Evolutionary conservation across 1,140 invertebrate genomes (phyloP).

Genomic region (Lepidotrigona ventralis): DNA sequence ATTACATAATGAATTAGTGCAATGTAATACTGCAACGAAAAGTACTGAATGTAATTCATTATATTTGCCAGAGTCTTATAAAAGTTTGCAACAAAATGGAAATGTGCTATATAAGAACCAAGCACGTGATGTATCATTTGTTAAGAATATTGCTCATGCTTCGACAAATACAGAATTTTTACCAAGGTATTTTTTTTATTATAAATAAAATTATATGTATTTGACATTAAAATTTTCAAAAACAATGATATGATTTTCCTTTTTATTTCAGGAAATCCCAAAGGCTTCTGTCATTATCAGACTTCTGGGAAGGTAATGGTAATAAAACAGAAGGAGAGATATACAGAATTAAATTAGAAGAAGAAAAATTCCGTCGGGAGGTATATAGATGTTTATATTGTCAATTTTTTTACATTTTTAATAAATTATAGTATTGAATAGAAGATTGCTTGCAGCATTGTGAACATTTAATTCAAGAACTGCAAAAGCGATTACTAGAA

Average conservation of each 20-base stretch:
- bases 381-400: constrained; percentile 73
- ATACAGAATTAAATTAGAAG: constrained; percentile 83
- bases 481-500: constrained; percentile 87
- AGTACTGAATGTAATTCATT: constrained; percentile 15
- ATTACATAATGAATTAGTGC: constrained; percentile 14
- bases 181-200: constrained; percentile 57
- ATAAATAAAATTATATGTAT: neutral
- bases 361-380: constrained; percentile 87
- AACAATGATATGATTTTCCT: constrained; percentile 1
- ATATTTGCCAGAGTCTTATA: constrained; percentile 24
- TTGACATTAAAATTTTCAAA: neutral
- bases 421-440: constrained; percentile 6
- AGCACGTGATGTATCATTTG: constrained; percentile 4
- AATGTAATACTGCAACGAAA: constrained; percentile 11
- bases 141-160: constrained; percentile 35
- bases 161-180: constrained; percentile 61
- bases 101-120: constrained; percentile 35
- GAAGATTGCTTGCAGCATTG: constrained; percentile 83
- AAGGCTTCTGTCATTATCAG: constrained; percentile 79
- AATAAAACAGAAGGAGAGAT: constrained; percentile 74
- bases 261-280: constrained; percentile 66
- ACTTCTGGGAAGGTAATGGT: constrained; percentile 80
- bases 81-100: constrained; percentile 28
- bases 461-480: constrained; percentile 86
- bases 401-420: constrained; percentile 15